Percentiles rank a stretch among this genome's conserved stretches.
Evolutionary conservation across 2,888 invertebrate genomes (phyloP).

Genomic region (Drosophila nigricruria): DNA sequence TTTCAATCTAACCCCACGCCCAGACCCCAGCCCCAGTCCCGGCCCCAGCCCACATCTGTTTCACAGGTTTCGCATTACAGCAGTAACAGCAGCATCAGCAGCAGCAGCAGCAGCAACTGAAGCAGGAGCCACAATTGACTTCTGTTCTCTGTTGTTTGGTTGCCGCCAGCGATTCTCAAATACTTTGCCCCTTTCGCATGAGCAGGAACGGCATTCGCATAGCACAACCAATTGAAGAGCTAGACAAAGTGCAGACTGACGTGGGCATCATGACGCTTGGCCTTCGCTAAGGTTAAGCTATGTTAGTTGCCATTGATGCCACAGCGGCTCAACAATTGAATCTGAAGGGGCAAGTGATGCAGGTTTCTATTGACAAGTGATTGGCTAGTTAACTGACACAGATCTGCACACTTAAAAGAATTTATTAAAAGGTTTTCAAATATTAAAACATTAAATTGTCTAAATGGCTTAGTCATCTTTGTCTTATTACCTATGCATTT

Average conservation of each 20-base stretch:
- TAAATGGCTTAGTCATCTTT: too few relatives aligned
- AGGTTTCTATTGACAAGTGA: not conserved
- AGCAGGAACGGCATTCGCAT: constrained; percentile 8
- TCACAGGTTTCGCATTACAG: constrained; percentile 63
- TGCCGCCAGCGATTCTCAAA: constrained; percentile 42
- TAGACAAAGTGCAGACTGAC: constrained; percentile 26
- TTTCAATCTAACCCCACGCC: constrained; percentile 15
- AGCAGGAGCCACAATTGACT: constrained; percentile 68
- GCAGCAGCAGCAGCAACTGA: constrained; percentile 27
- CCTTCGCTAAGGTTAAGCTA: constrained; percentile 33
- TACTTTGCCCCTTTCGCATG: constrained; percentile 4
- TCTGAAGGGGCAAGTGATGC: not conserved
- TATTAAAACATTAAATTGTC: too few relatives aligned
- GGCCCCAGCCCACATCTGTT: not conserved
- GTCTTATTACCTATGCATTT: too few relatives aligned
- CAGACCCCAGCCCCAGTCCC: not conserved
- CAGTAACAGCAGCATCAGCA: constrained; percentile 21
- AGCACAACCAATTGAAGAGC: constrained; percentile 27
- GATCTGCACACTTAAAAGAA: not conserved
- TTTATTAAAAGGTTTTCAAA: not conserved
- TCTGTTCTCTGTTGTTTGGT: constrained; percentile 46
- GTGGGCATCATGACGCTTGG: constrained; percentile 3
- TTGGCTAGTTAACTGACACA: not conserved
- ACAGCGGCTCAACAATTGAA: constrained; percentile 9
- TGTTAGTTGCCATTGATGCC: constrained; percentile 5